Conservation (phyloP, 2,113 vertebrate genomes). For the Gobio gobio region DNA sequence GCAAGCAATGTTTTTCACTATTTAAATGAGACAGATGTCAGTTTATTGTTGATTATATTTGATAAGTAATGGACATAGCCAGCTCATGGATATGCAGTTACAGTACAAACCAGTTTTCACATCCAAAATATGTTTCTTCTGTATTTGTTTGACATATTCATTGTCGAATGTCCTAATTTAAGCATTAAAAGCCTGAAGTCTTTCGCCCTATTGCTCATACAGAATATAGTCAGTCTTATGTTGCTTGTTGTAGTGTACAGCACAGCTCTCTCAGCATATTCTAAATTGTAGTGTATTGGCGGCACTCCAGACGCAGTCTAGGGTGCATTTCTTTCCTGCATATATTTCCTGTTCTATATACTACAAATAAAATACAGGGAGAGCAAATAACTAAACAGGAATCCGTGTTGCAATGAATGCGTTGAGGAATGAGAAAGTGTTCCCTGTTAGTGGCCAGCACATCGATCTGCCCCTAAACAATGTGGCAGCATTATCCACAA, state of each 20-base stretch:
- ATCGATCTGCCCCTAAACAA: background rate
- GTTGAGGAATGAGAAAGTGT: background rate
- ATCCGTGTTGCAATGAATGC: slow-evolving; percentile 11
- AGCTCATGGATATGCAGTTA: background rate
- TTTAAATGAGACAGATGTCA: background rate
- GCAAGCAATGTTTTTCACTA: background rate
- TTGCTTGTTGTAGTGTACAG: background rate
- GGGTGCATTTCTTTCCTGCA: slow-evolving; percentile 14
- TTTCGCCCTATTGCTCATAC: background rate
- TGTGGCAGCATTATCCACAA: background rate
- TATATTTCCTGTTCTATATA: slow-evolving; percentile 19
- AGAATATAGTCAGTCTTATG: background rate
- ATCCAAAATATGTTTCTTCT: background rate
- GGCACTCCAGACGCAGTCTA: background rate
- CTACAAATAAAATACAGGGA: background rate
- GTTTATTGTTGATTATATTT: background rate
- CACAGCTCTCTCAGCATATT: slow-evolving; percentile 30
- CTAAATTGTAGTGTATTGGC: background rate
- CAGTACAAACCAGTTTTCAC: background rate
- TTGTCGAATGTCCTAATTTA: background rate
- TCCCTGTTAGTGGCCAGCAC: too few relatives aligned
- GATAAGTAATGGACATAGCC: background rate
- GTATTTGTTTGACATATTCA: background rate
- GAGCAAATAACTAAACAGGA: background rate
- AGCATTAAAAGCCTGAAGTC: background rate